Conservation (phyloP, 2,888 invertebrate species). For the Nezara viridula region DNA sequence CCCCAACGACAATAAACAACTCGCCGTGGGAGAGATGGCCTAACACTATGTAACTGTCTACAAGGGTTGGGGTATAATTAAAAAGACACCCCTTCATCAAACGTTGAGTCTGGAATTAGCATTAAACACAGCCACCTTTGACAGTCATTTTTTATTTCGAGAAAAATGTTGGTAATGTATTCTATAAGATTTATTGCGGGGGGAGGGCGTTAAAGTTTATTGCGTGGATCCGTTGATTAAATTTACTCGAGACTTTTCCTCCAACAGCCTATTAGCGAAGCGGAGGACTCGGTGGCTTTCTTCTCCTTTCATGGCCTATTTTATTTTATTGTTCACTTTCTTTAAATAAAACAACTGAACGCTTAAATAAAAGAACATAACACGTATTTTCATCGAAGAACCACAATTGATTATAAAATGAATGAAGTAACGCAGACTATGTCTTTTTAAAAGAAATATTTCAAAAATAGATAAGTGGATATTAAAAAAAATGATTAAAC, state of each 20-base stretch:
- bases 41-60: conserved; percentile 13
- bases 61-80: neutral
- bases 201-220: conserved; percentile 47
- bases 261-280: neutral
- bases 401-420: no score
- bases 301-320: neutral
- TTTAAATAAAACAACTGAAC: neutral
- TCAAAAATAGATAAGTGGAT: no score
- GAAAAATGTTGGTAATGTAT: conserved; percentile 49
- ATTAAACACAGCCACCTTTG: conserved; percentile 42
- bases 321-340: neutral
- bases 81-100: conserved; percentile 34
- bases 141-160: conserved; percentile 42
- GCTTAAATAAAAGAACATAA: no score
- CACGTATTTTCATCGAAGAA: no score
- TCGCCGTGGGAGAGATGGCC: neutral
- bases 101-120: neutral
- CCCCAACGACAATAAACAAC: neutral
- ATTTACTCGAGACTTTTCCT: conserved; percentile 22
- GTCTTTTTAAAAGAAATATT: no score
- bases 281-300: neutral
- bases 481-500: no score
- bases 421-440: no score
- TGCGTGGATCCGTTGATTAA: conserved; percentile 31
- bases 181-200: conserved; percentile 26